phyloP scores from a whole-genome alignment of 2,113 vertebrate genomes.

The Vombatus ursinus region DNA sequence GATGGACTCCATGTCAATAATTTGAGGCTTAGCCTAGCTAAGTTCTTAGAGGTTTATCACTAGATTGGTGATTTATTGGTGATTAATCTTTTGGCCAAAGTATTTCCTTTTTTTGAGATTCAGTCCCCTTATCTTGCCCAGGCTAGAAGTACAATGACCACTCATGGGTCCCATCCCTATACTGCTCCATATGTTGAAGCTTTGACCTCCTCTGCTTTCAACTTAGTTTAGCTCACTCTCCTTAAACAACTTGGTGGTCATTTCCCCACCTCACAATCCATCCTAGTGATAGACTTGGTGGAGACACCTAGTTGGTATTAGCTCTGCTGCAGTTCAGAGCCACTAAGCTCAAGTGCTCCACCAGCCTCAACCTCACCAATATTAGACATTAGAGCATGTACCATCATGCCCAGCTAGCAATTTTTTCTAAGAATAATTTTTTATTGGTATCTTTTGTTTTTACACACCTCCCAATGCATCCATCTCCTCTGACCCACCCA shows the following conservation, averaged over 20 bases:
- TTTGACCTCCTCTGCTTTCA: neutral
- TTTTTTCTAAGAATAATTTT: neutral
- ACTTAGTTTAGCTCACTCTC: neutral
- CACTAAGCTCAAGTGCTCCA: neutral
- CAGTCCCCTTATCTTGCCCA: neutral
- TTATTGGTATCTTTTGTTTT: neutral
- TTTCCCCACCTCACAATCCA: neutral
- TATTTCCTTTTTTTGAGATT: neutral
- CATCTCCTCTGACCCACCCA: neutral
- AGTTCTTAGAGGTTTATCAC: neutral
- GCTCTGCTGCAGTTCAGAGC: neutral
- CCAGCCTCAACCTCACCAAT: neutral
- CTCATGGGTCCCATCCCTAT: neutral
- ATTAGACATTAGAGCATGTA: neutral
- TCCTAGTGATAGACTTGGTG: neutral
- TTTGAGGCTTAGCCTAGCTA: neutral
- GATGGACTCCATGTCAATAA: neutral
- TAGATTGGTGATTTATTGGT: neutral
- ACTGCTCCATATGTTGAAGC: neutral
- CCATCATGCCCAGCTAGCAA: neutral
- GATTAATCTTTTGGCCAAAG: neutral
- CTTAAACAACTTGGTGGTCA: neutral
- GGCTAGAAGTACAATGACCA: neutral
- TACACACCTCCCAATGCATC: neutral
- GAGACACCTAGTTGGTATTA: neutral